Evolutionary conservation across 53 echinoderm and acorn worm species (phyloP).

Genomic region (Astropecten irregularis): DNA sequence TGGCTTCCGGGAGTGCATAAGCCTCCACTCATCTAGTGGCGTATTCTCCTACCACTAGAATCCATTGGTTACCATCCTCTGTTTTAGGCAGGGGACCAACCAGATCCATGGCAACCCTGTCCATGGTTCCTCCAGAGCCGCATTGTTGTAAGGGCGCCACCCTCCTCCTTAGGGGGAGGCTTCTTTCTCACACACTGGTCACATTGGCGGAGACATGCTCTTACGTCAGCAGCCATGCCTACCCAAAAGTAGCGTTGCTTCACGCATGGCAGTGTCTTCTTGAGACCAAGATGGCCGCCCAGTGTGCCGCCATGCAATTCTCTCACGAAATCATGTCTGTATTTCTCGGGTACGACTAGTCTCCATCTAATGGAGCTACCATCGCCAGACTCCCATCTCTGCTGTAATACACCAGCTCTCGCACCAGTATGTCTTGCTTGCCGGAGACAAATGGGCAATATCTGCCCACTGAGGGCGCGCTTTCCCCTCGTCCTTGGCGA

Average conservation of each 20-base stretch:
- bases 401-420: slow-evolving; percentile 24
- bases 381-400: slow-evolving; percentile 37
- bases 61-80: background rate
- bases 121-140: background rate
- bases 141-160: background rate
- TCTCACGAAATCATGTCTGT: background rate
- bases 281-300: slow-evolving; percentile 5
- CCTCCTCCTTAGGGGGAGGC: background rate
- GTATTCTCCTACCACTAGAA: background rate
- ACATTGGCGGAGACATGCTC: background rate
- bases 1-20: background rate
- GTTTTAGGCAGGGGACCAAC: background rate
- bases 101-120: background rate
- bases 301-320: slow-evolving; percentile 14
- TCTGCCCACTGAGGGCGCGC: background rate
- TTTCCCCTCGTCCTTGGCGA: background rate
- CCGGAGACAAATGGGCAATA: background rate
- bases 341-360: slow-evolving; percentile 21
- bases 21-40: background rate
- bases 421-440: slow-evolving; percentile 25
- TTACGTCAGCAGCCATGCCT: background rate
- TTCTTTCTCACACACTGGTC: background rate
- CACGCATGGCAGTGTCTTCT: slow-evolving; percentile 31
- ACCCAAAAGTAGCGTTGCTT: slow-evolving; percentile 39
- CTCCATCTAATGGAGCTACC: background rate